Evolutionary conservation across 2,888 invertebrate genomes (phyloP), one percentile per base, ranked within the genome.

Genomic region (Sarcophaga carnaria): DNA sequence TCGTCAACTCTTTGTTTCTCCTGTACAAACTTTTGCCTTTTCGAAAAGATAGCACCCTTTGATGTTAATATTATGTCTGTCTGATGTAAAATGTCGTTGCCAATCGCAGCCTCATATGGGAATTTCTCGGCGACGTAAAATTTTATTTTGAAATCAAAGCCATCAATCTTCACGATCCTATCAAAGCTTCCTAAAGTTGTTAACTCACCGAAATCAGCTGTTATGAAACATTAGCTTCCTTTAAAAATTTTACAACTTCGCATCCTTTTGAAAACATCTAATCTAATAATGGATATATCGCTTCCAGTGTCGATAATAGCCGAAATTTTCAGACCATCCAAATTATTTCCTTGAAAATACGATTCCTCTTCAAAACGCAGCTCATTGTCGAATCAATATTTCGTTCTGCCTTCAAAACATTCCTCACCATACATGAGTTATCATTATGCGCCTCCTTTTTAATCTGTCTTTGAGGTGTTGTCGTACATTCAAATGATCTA

Each of bases 121-220:
- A 72, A 72, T n/a, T 60, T 60, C 10, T 72, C 37, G 4, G 62
- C 62, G 3, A 72, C 72, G 20, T 25, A 72, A 45, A 72, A 27
- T 20, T 72, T 60, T 8, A 72, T 62, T 12, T 59, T 22, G 14
- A 71, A 59, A 59, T 59, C 22, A 71, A 22, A 22, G 10, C 25
- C 70, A 54, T 54, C 54, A 14, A 54, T 54, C 14, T 54, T 54
- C 14, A 54, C 54, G 4, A 3, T 14, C 17, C 54, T 14, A 2
- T 14, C 17, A 5, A 54, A 54, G 17, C 54, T 14, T 54, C 54
- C 54, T 54, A 54, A 54, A 14, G 54, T 54, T 2, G 4, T 14
- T 12, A 54, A 54, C 54, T 54, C 17, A 17, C 54, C 54, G 17
- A 54, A 12, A 54, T 54, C 3, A 54, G 54, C 17, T 54, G 17